Conservation (phyloP, 2,888 invertebrate species). For the Agrochola circellaris region DNA sequence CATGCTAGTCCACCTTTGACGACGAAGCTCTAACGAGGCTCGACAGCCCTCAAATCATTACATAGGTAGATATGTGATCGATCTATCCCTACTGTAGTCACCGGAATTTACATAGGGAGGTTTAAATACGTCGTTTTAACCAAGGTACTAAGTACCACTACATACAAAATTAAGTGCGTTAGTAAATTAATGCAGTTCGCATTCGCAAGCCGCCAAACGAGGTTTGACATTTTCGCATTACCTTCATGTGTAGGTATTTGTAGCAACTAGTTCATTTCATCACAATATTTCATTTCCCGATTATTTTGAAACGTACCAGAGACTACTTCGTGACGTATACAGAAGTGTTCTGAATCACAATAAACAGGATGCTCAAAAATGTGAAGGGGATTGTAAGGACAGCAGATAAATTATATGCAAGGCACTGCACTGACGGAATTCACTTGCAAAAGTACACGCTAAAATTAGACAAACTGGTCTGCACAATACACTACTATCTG, state of each 20-base stretch:
- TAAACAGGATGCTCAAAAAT: constrained; percentile 52
- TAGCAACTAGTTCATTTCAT: constrained; percentile 19
- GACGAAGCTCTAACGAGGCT: not conserved
- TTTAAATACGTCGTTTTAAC: not conserved
- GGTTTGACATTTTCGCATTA: constrained; percentile 18
- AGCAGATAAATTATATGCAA: constrained; percentile 11
- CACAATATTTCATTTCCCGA: constrained; percentile 40
- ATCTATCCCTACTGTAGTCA: not conserved
- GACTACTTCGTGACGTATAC: constrained; percentile 35
- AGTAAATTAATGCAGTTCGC: not conserved
- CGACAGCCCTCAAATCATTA: not conserved
- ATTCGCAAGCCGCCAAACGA: not conserved
- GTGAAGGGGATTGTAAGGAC: constrained; percentile 51
- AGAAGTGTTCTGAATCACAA: constrained; percentile 25
- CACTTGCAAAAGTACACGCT: not conserved
- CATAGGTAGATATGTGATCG: not conserved
- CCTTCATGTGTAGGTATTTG: constrained; percentile 37
- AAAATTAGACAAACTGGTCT: constrained; percentile 7
- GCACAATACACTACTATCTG: too few relatives aligned
- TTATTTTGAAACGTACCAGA: not conserved
- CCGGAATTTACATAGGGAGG: too few relatives aligned
- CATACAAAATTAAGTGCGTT: not conserved
- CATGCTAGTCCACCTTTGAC: not conserved
- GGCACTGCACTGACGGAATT: not conserved
- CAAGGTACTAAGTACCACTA: not conserved